Evolutionary conservation across 2,113 vertebrate genomes (phyloP).

Genomic region (Callocephalon fimbriatum): DNA sequence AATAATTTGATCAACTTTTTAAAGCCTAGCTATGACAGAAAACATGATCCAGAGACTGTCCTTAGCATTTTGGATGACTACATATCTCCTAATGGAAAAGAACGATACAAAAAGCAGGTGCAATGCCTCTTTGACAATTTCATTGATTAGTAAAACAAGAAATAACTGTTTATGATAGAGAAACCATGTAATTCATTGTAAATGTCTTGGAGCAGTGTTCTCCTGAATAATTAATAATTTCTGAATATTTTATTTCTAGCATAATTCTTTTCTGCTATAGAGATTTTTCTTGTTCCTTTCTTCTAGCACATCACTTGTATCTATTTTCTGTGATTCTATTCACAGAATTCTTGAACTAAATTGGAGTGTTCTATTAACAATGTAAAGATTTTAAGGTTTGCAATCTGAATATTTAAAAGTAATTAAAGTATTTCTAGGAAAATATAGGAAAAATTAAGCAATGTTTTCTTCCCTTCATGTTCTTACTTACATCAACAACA

Average conservation of each 20-base stretch:
- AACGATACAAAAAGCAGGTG: background rate
- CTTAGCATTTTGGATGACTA: background rate
- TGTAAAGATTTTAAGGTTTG: background rate
- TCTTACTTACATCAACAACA: background rate
- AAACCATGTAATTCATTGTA: background rate
- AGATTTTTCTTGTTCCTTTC: background rate
- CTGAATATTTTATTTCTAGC: background rate
- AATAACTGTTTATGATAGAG: background rate
- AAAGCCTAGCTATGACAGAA: background rate
- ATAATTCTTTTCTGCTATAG: background rate
- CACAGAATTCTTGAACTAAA: background rate
- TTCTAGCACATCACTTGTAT: background rate
- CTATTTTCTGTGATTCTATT: background rate
- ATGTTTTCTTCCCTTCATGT: background rate
- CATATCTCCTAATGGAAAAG: background rate
- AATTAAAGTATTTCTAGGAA: background rate
- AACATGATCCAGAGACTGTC: background rate
- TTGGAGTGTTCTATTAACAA: background rate
- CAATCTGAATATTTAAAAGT: background rate
- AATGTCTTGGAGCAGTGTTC: background rate
- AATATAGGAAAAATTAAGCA: background rate
- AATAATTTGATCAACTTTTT: background rate
- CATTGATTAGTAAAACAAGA: background rate
- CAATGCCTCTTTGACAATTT: background rate
- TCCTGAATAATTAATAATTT: background rate